Base-by-base conservation (phyloP, 2,888 invertebrate genomes). In the Hypsopygia costalis region DNA sequence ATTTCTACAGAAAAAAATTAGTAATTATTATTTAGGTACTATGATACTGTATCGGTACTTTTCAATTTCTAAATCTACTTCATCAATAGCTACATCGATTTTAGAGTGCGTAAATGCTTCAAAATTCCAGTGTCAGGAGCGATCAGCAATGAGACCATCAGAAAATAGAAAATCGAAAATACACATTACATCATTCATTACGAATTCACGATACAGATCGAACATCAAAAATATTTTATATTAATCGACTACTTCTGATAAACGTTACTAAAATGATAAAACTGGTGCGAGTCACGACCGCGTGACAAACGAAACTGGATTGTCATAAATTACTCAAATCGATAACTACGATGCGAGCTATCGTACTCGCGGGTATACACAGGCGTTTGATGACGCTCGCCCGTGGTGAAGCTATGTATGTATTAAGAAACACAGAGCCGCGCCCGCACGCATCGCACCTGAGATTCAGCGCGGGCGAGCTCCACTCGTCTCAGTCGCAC, bases 191-290 rank as follows among this genome's bases (percentile, higher is more conserved):
- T 76, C 64, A 69, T 68, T 69, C 73, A 69, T 68, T 69, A 80
- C 62, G 69, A 75, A 73, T 76, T 67, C 75, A 85, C 83, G 83
- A 83, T 83, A 85, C 82, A 82, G 83, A 78, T 72, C 69, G 68
- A 78, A 86, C 83, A 82, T 82, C 82, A 78, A 82, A 86, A 83
- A 83, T 85, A 83, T 82, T 69, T 74, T 81, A 81, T 85, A 76
- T 74, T 75, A 77, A 77, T 75, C 69, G 65, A 69, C 81, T 80
- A 85, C 79, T 64, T 70, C 80, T 78, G 78, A 79, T 81, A 76
- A 71, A 72, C 65, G 60, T 70, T 64, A 77, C 64, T 68, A 66
- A 62, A 73, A 69, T 64, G 62, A 76, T 65, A 73, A 70, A 66
- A 73, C 69, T 65, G 67, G 68, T 66, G 73, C 69, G 63, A 52